phyloP scores from a whole-genome alignment of 2,797 vertebrate species.

The Chromis chromis region DNA sequence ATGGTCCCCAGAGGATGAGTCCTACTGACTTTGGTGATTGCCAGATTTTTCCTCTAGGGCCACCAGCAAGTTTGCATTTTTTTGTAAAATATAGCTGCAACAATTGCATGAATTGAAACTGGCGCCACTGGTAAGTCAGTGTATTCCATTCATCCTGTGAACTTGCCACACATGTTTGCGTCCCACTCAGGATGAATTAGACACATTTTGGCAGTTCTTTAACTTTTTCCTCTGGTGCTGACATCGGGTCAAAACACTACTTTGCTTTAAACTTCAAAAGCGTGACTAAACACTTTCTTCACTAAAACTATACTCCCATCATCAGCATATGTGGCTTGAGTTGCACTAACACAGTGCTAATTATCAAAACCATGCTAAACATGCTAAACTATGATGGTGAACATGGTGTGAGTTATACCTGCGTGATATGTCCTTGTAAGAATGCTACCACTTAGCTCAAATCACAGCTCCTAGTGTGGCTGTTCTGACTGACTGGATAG shows the following conservation, averaged over 20 bases:
- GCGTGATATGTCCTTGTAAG: too few species aligned
- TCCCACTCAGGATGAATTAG: not conserved
- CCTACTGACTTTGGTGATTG: not conserved
- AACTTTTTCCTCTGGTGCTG: not conserved
- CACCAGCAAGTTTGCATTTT: not conserved
- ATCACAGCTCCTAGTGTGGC: too few species aligned
- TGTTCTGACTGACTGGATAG: not conserved
- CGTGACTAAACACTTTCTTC: too few species aligned
- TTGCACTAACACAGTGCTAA: not conserved
- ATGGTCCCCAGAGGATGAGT: not conserved
- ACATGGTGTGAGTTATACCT: too few species aligned
- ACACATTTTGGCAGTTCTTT: too few species aligned
- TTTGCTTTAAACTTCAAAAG: not conserved
- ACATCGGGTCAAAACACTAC: not conserved
- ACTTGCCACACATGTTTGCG: not conserved
- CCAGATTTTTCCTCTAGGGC: not conserved
- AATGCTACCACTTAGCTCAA: too few species aligned
- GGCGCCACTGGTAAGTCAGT: not conserved
- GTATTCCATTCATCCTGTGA: not conserved
- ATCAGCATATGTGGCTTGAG: not conserved
- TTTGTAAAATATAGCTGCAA: not conserved
- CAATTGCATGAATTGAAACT: not conserved
- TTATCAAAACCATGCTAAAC: not conserved
- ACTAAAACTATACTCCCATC: not conserved
- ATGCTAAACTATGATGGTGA: not conserved